phyloP scores from a whole-genome alignment of 2,888 invertebrate species.

The Sturmia bella region DNA sequence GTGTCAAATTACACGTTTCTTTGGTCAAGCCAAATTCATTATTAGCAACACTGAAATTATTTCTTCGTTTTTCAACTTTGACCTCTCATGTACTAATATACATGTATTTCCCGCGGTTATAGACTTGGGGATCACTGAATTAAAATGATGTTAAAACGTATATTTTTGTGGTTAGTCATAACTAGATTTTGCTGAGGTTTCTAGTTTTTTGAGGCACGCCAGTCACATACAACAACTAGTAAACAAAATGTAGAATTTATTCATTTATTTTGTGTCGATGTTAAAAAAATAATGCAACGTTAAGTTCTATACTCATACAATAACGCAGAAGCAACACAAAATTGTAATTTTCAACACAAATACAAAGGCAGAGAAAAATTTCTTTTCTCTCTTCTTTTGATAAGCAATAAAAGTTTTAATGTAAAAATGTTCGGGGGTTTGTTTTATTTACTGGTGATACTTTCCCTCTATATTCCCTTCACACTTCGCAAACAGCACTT shows the following conservation, averaged over 20 bases:
- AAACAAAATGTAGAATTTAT: not conserved
- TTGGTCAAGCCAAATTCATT: too few relatives aligned
- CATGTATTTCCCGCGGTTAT: too few relatives aligned
- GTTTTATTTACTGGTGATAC: constrained; percentile 28
- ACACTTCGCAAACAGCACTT: not conserved
- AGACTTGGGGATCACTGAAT: too few relatives aligned
- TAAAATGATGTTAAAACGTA: too few relatives aligned
- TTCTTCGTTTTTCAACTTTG: too few relatives aligned
- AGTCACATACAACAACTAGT: not conserved
- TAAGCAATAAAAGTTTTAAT: constrained; percentile 35
- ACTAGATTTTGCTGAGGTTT: too few relatives aligned
- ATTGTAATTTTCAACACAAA: constrained; percentile 48
- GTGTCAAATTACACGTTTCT: too few relatives aligned
- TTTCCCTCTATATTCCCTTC: not conserved
- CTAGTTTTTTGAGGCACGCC: too few relatives aligned
- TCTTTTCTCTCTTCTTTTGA: constrained; percentile 21
- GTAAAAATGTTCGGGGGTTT: constrained; percentile 35
- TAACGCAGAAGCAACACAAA: constrained; percentile 70
- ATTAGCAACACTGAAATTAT: too few relatives aligned
- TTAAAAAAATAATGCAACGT: not conserved
- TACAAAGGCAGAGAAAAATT: constrained; percentile 12
- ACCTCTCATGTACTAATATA: too few relatives aligned
- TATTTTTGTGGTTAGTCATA: too few relatives aligned
- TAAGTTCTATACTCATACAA: constrained; percentile 71
- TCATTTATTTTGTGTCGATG: not conserved